Evolutionary conservation across 2,797 vertebrate species (phyloP).

Genomic region (Acomys russatus): DNA sequence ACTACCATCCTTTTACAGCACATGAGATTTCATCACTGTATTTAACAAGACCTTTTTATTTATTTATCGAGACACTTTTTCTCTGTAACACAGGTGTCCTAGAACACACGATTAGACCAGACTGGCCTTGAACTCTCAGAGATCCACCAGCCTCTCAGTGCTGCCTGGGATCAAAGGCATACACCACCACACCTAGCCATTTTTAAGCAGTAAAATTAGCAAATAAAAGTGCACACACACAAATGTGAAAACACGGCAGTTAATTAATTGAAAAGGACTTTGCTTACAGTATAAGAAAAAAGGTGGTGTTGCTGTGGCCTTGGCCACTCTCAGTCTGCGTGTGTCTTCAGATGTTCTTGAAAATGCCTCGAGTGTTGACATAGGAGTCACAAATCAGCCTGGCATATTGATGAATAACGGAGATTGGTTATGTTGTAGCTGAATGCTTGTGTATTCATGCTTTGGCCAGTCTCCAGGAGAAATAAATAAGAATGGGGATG

Average conservation of each 20-base stretch:
- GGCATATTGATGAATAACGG: slow-evolving; percentile 46
- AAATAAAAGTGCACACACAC: background rate
- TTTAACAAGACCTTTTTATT: background rate
- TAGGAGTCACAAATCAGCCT: slow-evolving; percentile 31
- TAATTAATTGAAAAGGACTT: background rate
- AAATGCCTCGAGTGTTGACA: background rate
- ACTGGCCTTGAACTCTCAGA: background rate
- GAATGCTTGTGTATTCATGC: background rate
- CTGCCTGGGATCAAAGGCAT: background rate
- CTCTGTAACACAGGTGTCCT: background rate
- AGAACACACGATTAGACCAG: background rate
- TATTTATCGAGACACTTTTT: background rate
- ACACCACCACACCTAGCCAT: background rate
- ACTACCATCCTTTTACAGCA: background rate
- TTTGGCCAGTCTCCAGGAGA: background rate
- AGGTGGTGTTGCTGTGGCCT: background rate
- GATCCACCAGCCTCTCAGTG: background rate
- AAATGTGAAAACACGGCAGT: background rate
- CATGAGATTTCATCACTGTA: background rate
- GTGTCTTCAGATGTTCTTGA: background rate
- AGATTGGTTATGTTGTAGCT: slow-evolving; percentile 2
- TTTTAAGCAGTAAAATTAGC: slow-evolving; percentile 47
- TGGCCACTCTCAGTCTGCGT: background rate
- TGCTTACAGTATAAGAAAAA: background rate
- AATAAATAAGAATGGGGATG: background rate